Base-by-base conservation (phyloP, 2,113 vertebrate species). In the Phalacrocorax pelagicus region DNA sequence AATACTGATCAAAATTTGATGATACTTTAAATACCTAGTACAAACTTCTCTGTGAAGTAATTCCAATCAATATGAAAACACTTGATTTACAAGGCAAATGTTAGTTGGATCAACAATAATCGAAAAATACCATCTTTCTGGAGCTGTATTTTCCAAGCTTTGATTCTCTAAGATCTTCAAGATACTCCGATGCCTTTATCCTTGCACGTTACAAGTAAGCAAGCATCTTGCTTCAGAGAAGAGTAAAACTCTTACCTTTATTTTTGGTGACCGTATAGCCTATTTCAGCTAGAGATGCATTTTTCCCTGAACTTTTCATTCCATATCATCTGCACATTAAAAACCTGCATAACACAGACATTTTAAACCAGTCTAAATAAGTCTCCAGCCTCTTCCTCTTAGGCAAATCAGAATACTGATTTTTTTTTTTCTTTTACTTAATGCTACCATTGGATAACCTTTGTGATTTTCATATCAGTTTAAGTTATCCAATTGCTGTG, bases 81-180 rank as follows among this genome's bases (percentile, higher is more conserved):
- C 79, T 44, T 54, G 19, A 92, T 79, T 92, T 81, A 59, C 32
- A 79, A 88, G 24, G 12, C 52, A 94, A 92, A 79, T 11, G 10
- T 49, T 57, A 32, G 24, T 3, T 61, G 74, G 58, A 65, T 44
- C 54, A 78, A 49, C 21, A n/a, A 29, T 29, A 66, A 86, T 32
- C 73, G 71, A 92, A 95, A 88, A 77, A 88, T 9, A 46, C 6
- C 18, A 7, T 65, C 70, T 86, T 86, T 32, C 36, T 51, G 46
- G 40, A 66, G n/a, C 27, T 82, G 2, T 44, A 4, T 72, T 82
- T 94, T 70, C 36, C 46, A 51, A 36, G 57, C 36, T 87, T 75
- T 73, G 46, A 65, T 46, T 71, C 69, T 54, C 8, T 79, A 27
- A 81, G 54, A 74, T 54, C 36, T 84, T 81, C 62, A 77, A 51